These are phyloP conservation scores for Sebastes hopkinsi DNA, from an alignment of 2,797 vertebrate species.

Conservation along the genomic window DNA sequence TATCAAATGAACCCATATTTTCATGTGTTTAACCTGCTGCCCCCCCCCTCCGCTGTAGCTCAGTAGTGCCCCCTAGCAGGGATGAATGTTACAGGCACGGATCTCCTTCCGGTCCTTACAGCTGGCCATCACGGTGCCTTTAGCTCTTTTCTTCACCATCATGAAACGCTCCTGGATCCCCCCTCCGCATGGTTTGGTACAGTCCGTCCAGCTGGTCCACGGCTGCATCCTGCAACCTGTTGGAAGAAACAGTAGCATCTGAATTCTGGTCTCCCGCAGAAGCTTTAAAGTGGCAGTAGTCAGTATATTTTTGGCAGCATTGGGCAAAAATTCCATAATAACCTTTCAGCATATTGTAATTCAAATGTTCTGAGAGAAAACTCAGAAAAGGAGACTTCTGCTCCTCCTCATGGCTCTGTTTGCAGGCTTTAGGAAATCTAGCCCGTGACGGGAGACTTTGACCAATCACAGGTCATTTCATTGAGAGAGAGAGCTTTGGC, in stretches of 20 bases:
- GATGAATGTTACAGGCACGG: slow-evolving; percentile 90
- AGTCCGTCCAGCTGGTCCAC: slow-evolving; percentile 93
- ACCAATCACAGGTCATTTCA: too few relatives aligned
- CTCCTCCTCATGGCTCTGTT: too few relatives aligned
- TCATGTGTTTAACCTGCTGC: background rate
- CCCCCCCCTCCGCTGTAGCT: background rate
- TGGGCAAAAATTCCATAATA: too few relatives aligned
- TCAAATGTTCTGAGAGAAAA: too few relatives aligned
- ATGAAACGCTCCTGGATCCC: slow-evolving; percentile 93
- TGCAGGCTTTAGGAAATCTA: too few relatives aligned
- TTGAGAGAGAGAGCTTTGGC: too few relatives aligned
- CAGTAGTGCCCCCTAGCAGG: slow-evolving; percentile 84
- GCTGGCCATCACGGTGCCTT: slow-evolving; percentile 81
- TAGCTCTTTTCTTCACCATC: slow-evolving; percentile 89
- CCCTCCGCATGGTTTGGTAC: slow-evolving; percentile 89
- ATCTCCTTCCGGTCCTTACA: slow-evolving; percentile 94
- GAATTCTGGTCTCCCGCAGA: background rate
- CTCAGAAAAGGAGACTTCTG: too few relatives aligned
- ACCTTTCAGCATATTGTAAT: too few relatives aligned
- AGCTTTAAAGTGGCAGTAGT: background rate
- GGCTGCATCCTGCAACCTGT: slow-evolving; percentile 90
- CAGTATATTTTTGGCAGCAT: too few relatives aligned
- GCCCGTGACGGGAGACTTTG: too few relatives aligned
- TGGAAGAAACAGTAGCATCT: slow-evolving; percentile 4
- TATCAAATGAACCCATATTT: slow-evolving; percentile 14